Percentiles rank a stretch among this genome's conserved stretches.
Evolutionary conservation across 2,113 vertebrate genomes (phyloP).

Genomic region (rabbit (Oryctolagus cuniculus)): mOryCun1.1 NC_091432.1:94323001-94323500

Average conservation of each 20-base stretch:
- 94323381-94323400: neutral
- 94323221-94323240: neutral
- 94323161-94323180: too few relatives aligned
- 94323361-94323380: neutral
- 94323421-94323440: too few relatives aligned
- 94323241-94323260: neutral
- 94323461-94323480: too few relatives aligned
- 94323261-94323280: neutral
- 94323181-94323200: neutral
- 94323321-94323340: neutral
- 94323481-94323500: too few relatives aligned
- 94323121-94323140: neutral
- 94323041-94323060: neutral
- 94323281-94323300: neutral
- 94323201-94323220: neutral
- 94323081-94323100: accelerated
- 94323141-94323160: neutral
- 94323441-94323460: too few relatives aligned
- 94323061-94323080: too few relatives aligned
- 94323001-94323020: neutral
- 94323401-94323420: too few relatives aligned
- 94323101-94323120: neutral
- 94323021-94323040: neutral
- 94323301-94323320: neutral
- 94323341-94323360: neutral